Evolutionary conservation across 2,888 invertebrate species (phyloP).

Genomic region (Phalera bucephala): DNA sequence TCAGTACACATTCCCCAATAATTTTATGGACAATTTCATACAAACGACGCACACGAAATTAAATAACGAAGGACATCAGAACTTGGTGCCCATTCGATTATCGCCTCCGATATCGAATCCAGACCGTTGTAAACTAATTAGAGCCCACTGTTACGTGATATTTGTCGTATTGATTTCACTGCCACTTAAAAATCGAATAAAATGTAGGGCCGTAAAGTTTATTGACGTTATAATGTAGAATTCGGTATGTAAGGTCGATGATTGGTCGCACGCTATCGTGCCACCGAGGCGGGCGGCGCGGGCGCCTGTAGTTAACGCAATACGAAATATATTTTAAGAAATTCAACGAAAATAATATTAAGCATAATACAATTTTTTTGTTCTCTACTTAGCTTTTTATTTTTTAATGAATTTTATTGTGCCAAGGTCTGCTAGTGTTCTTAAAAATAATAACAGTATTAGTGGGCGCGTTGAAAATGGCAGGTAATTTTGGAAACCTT

Average conservation of each 20-base stretch:
- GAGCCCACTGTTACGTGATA: slow-evolving; percentile 32
- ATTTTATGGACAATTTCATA: slow-evolving; percentile 21
- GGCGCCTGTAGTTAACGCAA: slow-evolving; percentile 4
- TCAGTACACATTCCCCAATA: slow-evolving; percentile 23
- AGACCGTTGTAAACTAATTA: slow-evolving; percentile 32
- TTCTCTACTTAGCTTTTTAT: background rate
- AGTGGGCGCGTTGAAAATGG: too few species aligned
- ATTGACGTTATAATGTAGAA: slow-evolving; percentile 43
- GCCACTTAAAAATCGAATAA: slow-evolving; percentile 44
- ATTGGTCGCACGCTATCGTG: slow-evolving; percentile 15
- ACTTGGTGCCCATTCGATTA: slow-evolving; percentile 5
- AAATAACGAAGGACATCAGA: slow-evolving; percentile 14
- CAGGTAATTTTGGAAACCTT: too few species aligned
- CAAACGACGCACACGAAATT: slow-evolving; percentile 11
- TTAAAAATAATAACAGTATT: too few species aligned
- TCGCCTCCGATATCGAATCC: slow-evolving; percentile 12
- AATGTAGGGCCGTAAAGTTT: slow-evolving; percentile 50
- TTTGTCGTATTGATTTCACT: slow-evolving; percentile 22
- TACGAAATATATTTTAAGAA: background rate
- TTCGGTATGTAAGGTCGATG: slow-evolving; percentile 33
- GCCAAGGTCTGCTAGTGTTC: background rate
- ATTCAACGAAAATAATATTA: slow-evolving; percentile 1
- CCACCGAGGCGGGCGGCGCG: slow-evolving; percentile 8
- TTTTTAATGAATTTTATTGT: background rate
- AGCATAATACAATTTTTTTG: background rate